phyloP scores from a whole-genome alignment of 2,888 invertebrate genomes.

The Busseola fusca region DNA sequence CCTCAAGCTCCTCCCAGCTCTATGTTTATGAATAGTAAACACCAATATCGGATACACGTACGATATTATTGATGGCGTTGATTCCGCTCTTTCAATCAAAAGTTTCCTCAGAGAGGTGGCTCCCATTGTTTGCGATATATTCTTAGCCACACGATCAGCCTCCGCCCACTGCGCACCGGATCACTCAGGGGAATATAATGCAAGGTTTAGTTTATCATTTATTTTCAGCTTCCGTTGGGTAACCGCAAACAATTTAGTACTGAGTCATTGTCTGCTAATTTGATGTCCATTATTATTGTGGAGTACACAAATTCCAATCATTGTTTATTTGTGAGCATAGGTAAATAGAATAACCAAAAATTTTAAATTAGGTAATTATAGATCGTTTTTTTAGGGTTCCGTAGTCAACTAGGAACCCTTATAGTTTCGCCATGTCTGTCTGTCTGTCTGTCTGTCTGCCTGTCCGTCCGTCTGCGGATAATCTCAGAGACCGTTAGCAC shows the following conservation, averaged over 20 bases:
- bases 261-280: conserved; percentile 40
- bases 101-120: conserved; percentile 49
- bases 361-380: too few relatives aligned
- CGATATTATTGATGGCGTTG: conserved; percentile 67
- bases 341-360: neutral
- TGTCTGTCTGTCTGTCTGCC: too few relatives aligned
- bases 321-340: neutral
- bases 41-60: conserved; percentile 64
- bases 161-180: conserved; percentile 26
- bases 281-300: conserved; percentile 21
- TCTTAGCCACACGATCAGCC: conserved; percentile 18
- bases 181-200: conserved; percentile 45
- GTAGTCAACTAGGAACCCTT: too few relatives aligned
- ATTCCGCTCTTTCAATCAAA: conserved; percentile 67
- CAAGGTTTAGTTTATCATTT: conserved; percentile 40
- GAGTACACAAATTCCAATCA: neutral
- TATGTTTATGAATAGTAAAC: conserved; percentile 56
- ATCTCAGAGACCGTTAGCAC: too few relatives aligned
- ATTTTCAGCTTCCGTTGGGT: conserved; percentile 48
- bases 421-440: too few relatives aligned
- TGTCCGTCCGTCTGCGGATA: too few relatives aligned
- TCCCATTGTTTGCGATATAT: conserved; percentile 35
- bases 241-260: conserved; percentile 44
- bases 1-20: neutral
- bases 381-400: too few relatives aligned